Conservation (phyloP, 2,888 invertebrate genomes). For the Argyresthia albistria region DNA sequence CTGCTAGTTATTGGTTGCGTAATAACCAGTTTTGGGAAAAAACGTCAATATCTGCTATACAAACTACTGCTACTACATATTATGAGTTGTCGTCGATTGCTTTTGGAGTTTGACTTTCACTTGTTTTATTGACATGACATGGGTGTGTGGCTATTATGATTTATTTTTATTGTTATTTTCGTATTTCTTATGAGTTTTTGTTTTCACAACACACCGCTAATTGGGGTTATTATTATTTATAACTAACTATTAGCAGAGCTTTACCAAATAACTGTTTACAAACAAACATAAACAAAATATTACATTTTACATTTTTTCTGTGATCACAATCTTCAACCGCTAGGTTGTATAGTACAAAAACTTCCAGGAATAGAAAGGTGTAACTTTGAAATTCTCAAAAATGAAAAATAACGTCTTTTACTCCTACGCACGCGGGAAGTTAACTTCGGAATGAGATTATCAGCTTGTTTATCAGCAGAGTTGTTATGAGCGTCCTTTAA, state of each 20-base stretch:
- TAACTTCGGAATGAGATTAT: conserved; percentile 59
- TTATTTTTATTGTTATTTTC: background rate
- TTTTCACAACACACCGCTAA: no score
- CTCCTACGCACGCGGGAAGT: conserved; percentile 22
- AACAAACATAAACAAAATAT: no score
- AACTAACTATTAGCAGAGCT: no score
- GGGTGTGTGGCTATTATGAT: background rate
- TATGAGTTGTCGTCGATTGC: background rate
- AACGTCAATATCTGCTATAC: background rate
- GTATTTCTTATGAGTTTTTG: no score
- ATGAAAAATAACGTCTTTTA: background rate
- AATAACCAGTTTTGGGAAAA: conserved; percentile 3
- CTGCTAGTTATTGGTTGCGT: background rate
- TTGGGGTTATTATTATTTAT: no score
- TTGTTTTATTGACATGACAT: conserved; percentile 1
- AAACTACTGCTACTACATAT: background rate
- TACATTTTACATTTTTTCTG: no score
- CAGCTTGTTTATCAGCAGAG: conserved; percentile 54
- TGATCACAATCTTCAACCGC: no score
- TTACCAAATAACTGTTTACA: no score
- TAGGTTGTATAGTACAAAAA: no score
- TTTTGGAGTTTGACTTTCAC: background rate
- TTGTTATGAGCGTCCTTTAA: conserved; percentile 64
- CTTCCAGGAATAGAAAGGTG: no score
- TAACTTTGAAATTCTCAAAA: background rate